A percentile compares a stretch with the other conserved stretches of the same genome.
Evolutionary conservation across 2,888 invertebrate genomes (phyloP).

Genomic region (Athripsodes cinereus): DNA sequence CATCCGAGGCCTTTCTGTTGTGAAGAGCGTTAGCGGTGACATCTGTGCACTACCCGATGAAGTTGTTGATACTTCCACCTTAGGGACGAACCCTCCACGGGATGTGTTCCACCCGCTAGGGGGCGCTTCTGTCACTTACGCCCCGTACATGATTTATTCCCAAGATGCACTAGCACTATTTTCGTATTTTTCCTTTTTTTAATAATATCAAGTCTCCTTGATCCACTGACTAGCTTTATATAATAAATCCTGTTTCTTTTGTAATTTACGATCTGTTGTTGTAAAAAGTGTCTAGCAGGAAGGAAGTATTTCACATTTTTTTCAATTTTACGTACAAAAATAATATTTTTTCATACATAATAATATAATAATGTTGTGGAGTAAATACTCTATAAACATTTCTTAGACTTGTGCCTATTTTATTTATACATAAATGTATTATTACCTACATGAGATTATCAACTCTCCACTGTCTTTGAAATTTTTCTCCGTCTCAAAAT

Average conservation of each 20-base stretch:
- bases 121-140: constrained; percentile 11
- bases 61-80: constrained; percentile 3
- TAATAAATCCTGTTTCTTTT: constrained; percentile 4
- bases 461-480: too few relatives aligned
- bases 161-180: constrained; percentile 14
- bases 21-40: background rate
- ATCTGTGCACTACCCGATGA: constrained; percentile 8
- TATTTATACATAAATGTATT: too few relatives aligned
- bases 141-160: constrained; percentile 15
- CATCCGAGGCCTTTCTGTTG: too few relatives aligned
- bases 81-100: background rate
- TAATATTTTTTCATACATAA: too few relatives aligned
- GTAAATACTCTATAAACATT: too few relatives aligned
- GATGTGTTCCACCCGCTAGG: constrained; percentile 1
- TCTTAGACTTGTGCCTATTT: too few relatives aligned
- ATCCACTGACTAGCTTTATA: constrained; percentile 11
- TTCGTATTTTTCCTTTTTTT: constrained; percentile 4
- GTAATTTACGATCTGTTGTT: constrained; percentile 3
- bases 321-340: too few relatives aligned
- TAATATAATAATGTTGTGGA: too few relatives aligned
- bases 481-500: too few relatives aligned
- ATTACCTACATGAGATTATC: too few relatives aligned
- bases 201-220: constrained; percentile 14
- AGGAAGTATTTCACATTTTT: too few relatives aligned
- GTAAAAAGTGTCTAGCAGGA: background rate